Evolutionary conservation across 2,113 vertebrate genomes (phyloP), one percentile per base, ranked within the genome.

Genomic region (Pavo muticus): DNA sequence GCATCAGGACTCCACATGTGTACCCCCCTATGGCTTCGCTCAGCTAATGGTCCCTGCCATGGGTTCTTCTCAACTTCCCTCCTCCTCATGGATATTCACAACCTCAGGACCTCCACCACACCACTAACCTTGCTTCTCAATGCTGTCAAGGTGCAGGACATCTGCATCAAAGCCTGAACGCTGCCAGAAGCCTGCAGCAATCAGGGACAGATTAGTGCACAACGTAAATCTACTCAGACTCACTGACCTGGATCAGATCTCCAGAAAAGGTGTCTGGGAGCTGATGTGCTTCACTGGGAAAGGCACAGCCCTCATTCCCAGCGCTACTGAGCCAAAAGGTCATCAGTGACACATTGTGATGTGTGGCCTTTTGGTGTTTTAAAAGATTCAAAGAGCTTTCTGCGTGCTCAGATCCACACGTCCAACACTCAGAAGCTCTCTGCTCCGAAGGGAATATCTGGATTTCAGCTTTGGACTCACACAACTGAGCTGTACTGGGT

Each of bases 321-420:
- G 32, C 52, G 23, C 47, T 5, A 44, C 42, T 2, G 6, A 81
- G 69, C 57, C 78, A 39, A 29, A 20, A 47, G 57, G 59, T 35
- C 64, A 39, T 4, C 39, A 73, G 59, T 16, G 44, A 9, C 64
- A 70, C 63, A 25, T 1, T 24, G 60, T 54, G 40, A 2, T 42
- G 48, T 24, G n/a, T 79, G 25, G 40, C 48, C 81, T 89, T 56
- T 65, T 48, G 70, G 1, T 52, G 67, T n/a, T 80, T 65, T 1
- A 45, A 12, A 56, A 75, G 42, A 74, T 32, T 71, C 68, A 25
- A 67, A 90, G 79, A 83, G 83, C 42, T 90, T 59, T 88, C 71
- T 93, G 68, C 73, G 59, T 42, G 79, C 64, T 88, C 64, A 83
- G 71, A 87, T 44, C 54, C n/a, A 39, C 72, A 48, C 35, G 67